These are phyloP conservation scores for Epinephelus cyanopodus DNA, from an alignment of 2,113 vertebrate genomes.

Conservation along the genomic window DNA sequence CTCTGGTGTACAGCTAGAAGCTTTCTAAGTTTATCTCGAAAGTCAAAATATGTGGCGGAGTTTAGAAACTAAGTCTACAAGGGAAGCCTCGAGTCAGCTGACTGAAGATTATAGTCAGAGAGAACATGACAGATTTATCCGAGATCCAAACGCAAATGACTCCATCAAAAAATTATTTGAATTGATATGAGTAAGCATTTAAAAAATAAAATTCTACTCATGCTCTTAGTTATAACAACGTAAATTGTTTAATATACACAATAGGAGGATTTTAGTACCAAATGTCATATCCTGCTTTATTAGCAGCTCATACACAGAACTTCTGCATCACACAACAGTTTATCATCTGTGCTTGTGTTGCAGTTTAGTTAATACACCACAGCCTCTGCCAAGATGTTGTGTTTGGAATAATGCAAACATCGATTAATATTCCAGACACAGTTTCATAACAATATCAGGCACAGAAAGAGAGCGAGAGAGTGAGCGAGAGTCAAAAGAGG, in stretches of 20 bases:
- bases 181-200: not conserved
- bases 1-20: no score
- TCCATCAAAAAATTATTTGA: not conserved
- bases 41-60: no score
- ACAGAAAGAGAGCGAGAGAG: not conserved
- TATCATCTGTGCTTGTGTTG: constrained; percentile 1
- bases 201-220: not conserved
- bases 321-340: not conserved
- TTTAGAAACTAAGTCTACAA: no score
- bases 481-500: not conserved
- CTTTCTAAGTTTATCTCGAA: no score
- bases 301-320: not conserved
- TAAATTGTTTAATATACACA: not conserved
- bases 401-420: constrained; percentile 59
- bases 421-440: constrained; percentile 50
- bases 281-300: not conserved
- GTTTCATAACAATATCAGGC: constrained; percentile 41
- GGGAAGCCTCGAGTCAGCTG: not conserved
- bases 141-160: not conserved
- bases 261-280: not conserved
- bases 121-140: not conserved
- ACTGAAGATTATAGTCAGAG: not conserved
- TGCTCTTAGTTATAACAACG: not conserved
- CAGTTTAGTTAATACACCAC: not conserved
- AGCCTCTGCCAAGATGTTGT: constrained; percentile 44